Evolutionary conservation across 2,797 vertebrate species (phyloP).

Genomic region (Ctenosaura bakeri): DNA sequence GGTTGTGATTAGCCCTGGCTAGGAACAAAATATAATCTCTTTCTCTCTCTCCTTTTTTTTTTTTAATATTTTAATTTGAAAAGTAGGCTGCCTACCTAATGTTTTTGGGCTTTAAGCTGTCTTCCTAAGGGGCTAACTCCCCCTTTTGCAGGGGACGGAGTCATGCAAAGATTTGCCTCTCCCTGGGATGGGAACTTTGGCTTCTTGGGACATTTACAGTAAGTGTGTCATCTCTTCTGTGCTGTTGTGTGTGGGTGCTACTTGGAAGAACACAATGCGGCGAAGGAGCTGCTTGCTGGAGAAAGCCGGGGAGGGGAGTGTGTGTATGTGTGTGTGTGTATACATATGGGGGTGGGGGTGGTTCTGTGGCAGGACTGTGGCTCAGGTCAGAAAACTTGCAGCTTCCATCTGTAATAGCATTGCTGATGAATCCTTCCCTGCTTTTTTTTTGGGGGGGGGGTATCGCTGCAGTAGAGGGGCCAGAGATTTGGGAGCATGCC

Average conservation of each 20-base stretch:
- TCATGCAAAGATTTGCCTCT: constrained; percentile 84
- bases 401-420: constrained; percentile 75
- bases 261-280: constrained; percentile 80
- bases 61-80: not conserved
- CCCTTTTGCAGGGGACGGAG: constrained; percentile 81
- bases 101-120: constrained; percentile 84
- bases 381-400: constrained; percentile 78
- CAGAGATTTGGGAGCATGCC: not conserved
- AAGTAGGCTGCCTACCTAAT: constrained; percentile 86
- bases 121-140: constrained; percentile 85
- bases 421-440: constrained; percentile 55
- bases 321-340: too few species aligned
- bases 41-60: not conserved
- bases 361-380: constrained; percentile 76
- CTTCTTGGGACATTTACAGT: constrained; percentile 97
- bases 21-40: constrained; percentile 87
- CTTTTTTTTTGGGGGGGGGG: constrained; percentile 49
- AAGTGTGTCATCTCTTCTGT: constrained; percentile 98
- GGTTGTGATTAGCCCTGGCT: constrained; percentile 79
- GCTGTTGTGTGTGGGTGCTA: constrained; percentile 83
- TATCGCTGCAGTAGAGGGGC: constrained; percentile 59
- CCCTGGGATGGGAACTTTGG: constrained; percentile 89
- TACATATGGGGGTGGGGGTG: constrained; percentile 58
- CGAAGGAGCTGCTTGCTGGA: constrained; percentile 77
- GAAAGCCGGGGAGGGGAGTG: constrained; percentile 48